Conservation (phyloP, 2,797 vertebrate genomes). For the Champsocephalus esox region DNA sequence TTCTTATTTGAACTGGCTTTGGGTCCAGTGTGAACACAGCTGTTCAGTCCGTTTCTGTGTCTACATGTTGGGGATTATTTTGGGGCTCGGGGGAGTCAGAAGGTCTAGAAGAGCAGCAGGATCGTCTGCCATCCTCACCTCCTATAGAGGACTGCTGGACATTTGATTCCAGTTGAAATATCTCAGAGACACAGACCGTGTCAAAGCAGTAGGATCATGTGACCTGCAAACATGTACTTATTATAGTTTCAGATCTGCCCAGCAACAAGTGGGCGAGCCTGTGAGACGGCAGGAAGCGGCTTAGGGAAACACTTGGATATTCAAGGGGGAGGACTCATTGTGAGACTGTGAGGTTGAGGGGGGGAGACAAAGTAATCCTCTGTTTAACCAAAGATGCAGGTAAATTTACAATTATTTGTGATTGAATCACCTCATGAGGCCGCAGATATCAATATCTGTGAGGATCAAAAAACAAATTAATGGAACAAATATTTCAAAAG, state of each 20-base stretch:
- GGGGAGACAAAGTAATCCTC: no score
- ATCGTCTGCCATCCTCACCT: conserved; percentile 22
- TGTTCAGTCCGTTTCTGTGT: neutral
- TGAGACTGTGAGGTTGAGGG: no score
- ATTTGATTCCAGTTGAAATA: conserved; percentile 43
- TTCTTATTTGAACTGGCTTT: conserved; percentile 12
- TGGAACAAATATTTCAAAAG: no score
- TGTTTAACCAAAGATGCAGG: no score
- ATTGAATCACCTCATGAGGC: no score
- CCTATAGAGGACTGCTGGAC: conserved; percentile 19
- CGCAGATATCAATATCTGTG: no score
- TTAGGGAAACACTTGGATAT: conserved; percentile 14
- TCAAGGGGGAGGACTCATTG: neutral
- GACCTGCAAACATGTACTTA: conserved; percentile 41
- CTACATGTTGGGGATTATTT: conserved; percentile 49
- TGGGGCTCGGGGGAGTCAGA: conserved; percentile 43
- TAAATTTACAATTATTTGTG: no score
- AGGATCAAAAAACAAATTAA: no score
- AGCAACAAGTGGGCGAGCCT: conserved; percentile 41
- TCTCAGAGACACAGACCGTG: conserved; percentile 38
- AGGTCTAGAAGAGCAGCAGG: conserved; percentile 42
- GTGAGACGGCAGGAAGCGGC: conserved; percentile 2
- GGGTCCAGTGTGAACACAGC: neutral
- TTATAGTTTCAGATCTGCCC: conserved; percentile 61
- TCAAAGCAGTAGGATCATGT: conserved; percentile 17